Base-by-base conservation (phyloP, 2,888 invertebrate genomes). In the Dryomyza anilis region DNA sequence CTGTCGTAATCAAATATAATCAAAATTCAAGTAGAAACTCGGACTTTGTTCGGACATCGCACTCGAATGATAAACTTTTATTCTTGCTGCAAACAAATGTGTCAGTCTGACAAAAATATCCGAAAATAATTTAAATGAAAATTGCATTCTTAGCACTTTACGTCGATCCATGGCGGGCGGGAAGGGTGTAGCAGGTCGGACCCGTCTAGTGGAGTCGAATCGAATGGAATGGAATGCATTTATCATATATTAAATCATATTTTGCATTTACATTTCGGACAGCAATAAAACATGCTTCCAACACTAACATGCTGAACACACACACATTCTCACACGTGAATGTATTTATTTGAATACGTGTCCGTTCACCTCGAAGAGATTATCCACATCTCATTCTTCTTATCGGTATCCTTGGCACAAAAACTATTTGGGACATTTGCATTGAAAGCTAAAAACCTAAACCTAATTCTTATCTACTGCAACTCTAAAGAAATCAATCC, bases 71-170 rank as follows among this genome's bases (percentile, higher is more conserved):
- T 39, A 39, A 39, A 39, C 39, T 39, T 39, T 39, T 7, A 39
- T 14, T 39, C 39, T 39, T 39, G 14, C 25, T 50, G 7, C 50
- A 25, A n/a, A 55, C 25, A 57, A 57, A 57, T 57, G 57, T 45
- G 58, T 30, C 58, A 58, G 27, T 57, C 43, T 12, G 12, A 12
- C 43, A 45, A 45, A 30, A 19, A 58, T 10, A 27, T 29, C 14
- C 27, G 5, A 58, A 29, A 58, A 58, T 45, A 45, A 58, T 58
- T 45, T 58, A 46, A 58, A 58, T 45, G 27, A 45, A 55, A 45
- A 58, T 58, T 58, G 58, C 58, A 58, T 58, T 58, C 46, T 23
- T 58, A 19, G 58, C 58, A 58, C 58, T 45, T 46, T 58, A 45
- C 30, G 10, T 29, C 14, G n/a, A n/a, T n/a, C n/a, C n/a, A n/a